Base-by-base conservation (phyloP, 2,113 vertebrate genomes). In the Grallaria varia region DNA sequence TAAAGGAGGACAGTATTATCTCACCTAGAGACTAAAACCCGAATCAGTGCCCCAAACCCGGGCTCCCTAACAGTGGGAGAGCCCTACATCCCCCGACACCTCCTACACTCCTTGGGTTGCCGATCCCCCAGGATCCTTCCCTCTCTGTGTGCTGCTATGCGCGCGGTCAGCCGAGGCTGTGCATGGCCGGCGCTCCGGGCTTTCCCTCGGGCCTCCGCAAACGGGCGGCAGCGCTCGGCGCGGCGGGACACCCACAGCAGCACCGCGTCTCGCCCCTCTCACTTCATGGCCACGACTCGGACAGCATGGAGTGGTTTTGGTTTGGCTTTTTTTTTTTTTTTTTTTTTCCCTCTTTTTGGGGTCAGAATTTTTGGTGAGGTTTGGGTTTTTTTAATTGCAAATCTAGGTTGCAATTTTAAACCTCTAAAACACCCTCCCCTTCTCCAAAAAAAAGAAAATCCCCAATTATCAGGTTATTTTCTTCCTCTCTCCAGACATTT, bases 401-500 rank as follows among this genome's bases (percentile, higher is more conserved):
- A 53, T 12, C 63, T 45, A 79, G 7, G 55, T 35, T 96, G 89
- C 81, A 84, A 89, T 83, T 89, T 87, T 14, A 84, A 83, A 82
- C 71, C 92, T 96, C 93, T 21, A 30, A 50, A 84, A 86, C 39
- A 53, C 42, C 47, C 73, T 89, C 40, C 40, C 67, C 63, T 35
- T 17, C 33, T 9, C 4, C 9, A 30, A 64, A 31, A 42, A 64
- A 31, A 42, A 63, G 28, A 78, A 14, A 69, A 88, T 15, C 15
- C 79, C 95, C 85, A 89, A 13, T 72, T 89, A 93, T 95, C 84
- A 95, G 95, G 91, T 93, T 83, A 92, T 97, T 97, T 96, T 93
- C 39, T n/a, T 96, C 69, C 94, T 93, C 96, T 93, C 96, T 95
- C 91, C 97, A 97, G 96, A 92, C 96, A 98, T 97, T 97, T 97